Base-by-base conservation (phyloP, 2,113 vertebrate genomes). In the Astur gentilis region DNA sequence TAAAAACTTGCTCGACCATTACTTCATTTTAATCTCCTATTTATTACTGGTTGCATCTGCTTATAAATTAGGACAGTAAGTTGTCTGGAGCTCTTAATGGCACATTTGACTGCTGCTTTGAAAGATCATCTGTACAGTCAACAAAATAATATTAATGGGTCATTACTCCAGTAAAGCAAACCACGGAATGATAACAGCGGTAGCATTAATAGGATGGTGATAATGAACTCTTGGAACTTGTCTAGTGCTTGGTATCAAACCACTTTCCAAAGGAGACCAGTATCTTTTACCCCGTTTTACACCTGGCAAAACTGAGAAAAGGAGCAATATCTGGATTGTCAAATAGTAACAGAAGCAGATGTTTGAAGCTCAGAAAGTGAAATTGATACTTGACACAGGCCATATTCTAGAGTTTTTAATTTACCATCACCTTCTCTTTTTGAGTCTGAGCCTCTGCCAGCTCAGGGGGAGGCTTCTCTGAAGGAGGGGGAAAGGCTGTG, bases 71-170 rank as follows among this genome's bases (percentile, higher is more conserved):
- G 89, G 78, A 82, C 65, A 79, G 72, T 65, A 91, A 96, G 77
- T 85, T 95, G 77, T 94, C 81, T 96, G 55, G 65, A 85, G 66
- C 61, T 95, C 60, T 94, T 97, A 95, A 97, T 65, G 83, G 83
- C 61, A 89, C 66, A 60, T 95, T 95, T 97, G 92, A 96, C 71
- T 96, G 93, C 87, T 95, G 89, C 83, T 90, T 84, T 91, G 89
- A 95, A 92, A 91, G 87, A 96, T 96, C 95, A 94, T 95, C 90
- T 89, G 52, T 91, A 96, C 49, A 91, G 75, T 77, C 93, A 95
- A 95, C 95, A 95, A 94, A 97, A 95, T 87, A 87, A 89, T 96
- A 97, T 89, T 93, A 96, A 95, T 96, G 87, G 87, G 58, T 91
- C 91, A 93, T 97, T 95, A 95, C 84, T 91, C 62, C 87, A 80